Conservation (phyloP, 2,888 invertebrate genomes). For the Craniophora ligustri region DNA sequence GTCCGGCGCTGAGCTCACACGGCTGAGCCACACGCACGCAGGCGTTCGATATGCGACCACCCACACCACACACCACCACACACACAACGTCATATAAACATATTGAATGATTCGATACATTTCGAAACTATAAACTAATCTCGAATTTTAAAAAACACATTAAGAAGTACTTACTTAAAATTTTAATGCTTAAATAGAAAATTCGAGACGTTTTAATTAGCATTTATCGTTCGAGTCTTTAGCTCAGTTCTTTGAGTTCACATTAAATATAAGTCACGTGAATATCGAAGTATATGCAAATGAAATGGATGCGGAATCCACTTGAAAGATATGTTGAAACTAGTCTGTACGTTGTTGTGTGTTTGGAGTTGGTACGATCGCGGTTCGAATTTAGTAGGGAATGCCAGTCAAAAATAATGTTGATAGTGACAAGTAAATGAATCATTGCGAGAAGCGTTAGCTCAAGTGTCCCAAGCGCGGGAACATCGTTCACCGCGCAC, state of each 20-base stretch:
- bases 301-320: slow-evolving; percentile 20
- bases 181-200: slow-evolving; percentile 16
- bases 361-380: slow-evolving; percentile 56
- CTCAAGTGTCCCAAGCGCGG: slow-evolving; percentile 48
- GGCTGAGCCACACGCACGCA: neutral
- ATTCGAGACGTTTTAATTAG: slow-evolving; percentile 36
- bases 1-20: slow-evolving; percentile 72
- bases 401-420: slow-evolving; percentile 69
- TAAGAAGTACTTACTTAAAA: slow-evolving; percentile 19
- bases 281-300: slow-evolving; percentile 23
- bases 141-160: slow-evolving; percentile 15
- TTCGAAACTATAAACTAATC: slow-evolving; percentile 14
- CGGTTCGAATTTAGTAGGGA: slow-evolving; percentile 50
- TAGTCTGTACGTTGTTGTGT: slow-evolving; percentile 34
- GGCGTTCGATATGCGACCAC: slow-evolving; percentile 28
- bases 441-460: slow-evolving; percentile 50
- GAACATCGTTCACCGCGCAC: slow-evolving; percentile 29
- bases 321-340: slow-evolving; percentile 42
- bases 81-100: slow-evolving; percentile 34
- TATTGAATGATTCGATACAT: neutral
- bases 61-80: slow-evolving; percentile 24
- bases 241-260: slow-evolving; percentile 36
- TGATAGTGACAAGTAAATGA: slow-evolving; percentile 61
- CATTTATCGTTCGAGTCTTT: slow-evolving; percentile 45
- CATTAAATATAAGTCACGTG: slow-evolving; percentile 42